Evolutionary conservation across 2,113 vertebrate genomes (phyloP), one percentile per base, ranked within the genome.

Genomic region (Aramus guarauna): DNA sequence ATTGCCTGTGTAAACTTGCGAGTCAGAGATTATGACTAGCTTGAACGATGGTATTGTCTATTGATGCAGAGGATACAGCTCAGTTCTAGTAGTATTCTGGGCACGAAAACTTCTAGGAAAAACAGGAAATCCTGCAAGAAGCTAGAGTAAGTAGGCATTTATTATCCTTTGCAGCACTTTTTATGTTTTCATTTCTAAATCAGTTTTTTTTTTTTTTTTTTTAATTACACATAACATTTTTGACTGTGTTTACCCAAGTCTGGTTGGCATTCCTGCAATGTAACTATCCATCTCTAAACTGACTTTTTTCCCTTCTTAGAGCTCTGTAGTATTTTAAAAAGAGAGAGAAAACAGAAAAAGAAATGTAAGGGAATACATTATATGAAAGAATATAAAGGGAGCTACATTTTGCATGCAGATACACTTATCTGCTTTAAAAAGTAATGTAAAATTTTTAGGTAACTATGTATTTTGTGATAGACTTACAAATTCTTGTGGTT

Each of bases 61-160:
- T 97, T 97, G 92, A 96, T 97, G 80, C n/a, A 75, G 60, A 91
- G 80, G 76, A 36, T 85, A 79, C 45, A 92, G 85, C 59, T 89
- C 71, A 80, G 68, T 83, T 95, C 52, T 87, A 67, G 62, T 55
- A 85, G 63, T 62, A 66, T 93, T 97, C 88, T 93, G 90, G 92
- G 90, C 94, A 94, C 2, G 43, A 93, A 95, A 93, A 85, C 68
- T 83, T 97, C 85, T 91, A 95, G 85, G 81, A 94, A 97, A 95
- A 97, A 97, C 95, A 97, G 95, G 88, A 97, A 96, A 79, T 90
- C 77, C 62, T 95, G 94, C 85, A 80, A 94, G 88, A 97, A 88
- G 63, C 67, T 84, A 17, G 39, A 88, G 63, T 79, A 75, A 92
- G 85, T 68, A 81, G 75, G 60, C 64, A 89, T 96, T 94, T 96